phyloP scores from a whole-genome alignment of 2,888 invertebrate genomes.

The Beris chalybata region DNA sequence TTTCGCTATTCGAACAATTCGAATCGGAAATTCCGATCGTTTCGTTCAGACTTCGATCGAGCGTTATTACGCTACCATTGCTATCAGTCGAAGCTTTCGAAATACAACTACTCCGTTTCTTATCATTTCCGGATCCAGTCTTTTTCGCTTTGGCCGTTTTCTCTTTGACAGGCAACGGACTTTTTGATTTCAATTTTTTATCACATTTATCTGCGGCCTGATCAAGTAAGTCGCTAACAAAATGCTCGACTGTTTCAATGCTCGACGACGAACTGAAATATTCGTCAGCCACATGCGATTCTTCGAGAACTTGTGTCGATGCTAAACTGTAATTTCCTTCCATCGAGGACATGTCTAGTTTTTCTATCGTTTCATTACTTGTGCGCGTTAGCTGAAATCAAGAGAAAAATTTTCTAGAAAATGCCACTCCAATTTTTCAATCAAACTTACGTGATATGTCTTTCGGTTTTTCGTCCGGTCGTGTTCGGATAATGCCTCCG shows the following conservation, averaged over 20 bases:
- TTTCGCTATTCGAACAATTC: constrained; percentile 43
- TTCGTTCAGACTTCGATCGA: constrained; percentile 40
- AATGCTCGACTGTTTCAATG: constrained; percentile 59
- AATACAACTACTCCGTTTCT: constrained; percentile 54
- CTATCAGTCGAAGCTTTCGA: constrained; percentile 56
- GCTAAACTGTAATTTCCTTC: constrained; percentile 41
- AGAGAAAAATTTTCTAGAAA: background rate
- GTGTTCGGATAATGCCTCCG: constrained; percentile 52
- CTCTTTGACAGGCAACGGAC: constrained; percentile 33
- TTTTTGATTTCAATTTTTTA: constrained; percentile 42
- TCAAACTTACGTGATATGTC: constrained; percentile 49
- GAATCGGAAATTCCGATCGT: constrained; percentile 30
- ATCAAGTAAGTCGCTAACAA: constrained; percentile 63
- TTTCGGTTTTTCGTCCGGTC: constrained; percentile 55
- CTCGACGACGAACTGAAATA: constrained; percentile 60
- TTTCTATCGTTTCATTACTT: constrained; percentile 41
- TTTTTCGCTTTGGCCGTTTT: constrained; percentile 35
- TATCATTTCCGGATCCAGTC: constrained; percentile 40
- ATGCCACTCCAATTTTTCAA: background rate
- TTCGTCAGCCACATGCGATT: constrained; percentile 66
- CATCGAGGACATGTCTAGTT: constrained; percentile 41
- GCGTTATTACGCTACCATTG: constrained; percentile 47
- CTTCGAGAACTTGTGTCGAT: constrained; percentile 57
- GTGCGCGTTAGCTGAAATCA: constrained; percentile 39
- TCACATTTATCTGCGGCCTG: constrained; percentile 55